Percentiles rank a stretch among this genome's conserved stretches.
Evolutionary conservation across 2,113 vertebrate genomes (phyloP).

Genomic region (Raja brachyura): DNA sequence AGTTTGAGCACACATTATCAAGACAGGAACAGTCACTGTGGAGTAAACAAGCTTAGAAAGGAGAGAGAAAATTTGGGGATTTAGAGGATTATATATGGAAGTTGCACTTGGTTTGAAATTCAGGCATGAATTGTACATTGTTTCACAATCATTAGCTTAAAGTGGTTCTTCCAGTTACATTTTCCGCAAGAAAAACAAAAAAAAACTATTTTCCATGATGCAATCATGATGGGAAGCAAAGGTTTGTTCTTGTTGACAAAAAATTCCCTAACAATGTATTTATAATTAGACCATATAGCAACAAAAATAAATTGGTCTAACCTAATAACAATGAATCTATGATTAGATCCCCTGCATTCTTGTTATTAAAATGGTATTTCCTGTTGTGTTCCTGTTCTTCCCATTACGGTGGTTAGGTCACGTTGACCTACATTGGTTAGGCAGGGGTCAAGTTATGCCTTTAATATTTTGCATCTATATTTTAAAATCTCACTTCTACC

Average conservation of each 20-base stretch:
- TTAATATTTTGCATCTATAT: not conserved
- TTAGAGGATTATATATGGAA: not conserved
- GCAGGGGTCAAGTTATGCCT: not conserved
- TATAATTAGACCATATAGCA: constrained; percentile 16
- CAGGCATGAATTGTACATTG: not conserved
- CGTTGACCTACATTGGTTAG: constrained; percentile 16
- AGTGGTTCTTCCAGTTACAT: not conserved
- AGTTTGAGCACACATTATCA: not conserved
- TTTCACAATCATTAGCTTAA: not conserved
- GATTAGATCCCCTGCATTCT: constrained; percentile 2
- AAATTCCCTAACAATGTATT: constrained; percentile 12
- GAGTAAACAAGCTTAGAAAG: not conserved
- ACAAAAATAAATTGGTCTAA: constrained; percentile 1
- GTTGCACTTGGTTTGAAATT: not conserved
- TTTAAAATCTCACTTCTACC: not conserved
- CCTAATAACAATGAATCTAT: constrained; percentile 26
- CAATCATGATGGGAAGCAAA: not conserved
- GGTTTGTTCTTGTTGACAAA: not conserved
- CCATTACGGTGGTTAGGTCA: not conserved
- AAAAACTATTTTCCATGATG: not conserved
- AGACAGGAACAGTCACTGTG: not conserved
- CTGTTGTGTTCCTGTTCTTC: not conserved
- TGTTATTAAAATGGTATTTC: constrained; percentile 26
- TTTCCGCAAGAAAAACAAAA: not conserved
- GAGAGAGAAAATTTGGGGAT: not conserved